Conservation (phyloP, 1,140 invertebrate species). For the Mizuhopecten yessoensis region DNA sequence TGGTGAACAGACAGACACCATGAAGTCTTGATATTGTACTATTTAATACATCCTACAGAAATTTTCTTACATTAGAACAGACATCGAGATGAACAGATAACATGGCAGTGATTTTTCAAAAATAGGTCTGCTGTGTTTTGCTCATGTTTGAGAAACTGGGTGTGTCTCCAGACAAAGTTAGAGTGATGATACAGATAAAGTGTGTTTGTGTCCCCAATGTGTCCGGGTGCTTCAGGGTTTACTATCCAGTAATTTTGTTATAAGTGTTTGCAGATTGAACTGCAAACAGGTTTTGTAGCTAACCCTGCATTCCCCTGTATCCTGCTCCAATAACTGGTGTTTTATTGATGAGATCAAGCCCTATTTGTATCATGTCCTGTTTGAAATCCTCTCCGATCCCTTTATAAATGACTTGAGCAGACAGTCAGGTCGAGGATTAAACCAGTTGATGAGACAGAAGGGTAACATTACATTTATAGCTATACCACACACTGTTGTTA, state of each 20-base stretch:
- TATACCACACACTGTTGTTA: neutral
- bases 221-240: neutral
- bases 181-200: neutral
- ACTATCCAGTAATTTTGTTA: neutral
- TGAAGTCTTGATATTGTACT: too few relatives aligned
- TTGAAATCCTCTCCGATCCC: neutral
- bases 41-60: too few relatives aligned
- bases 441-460: neutral
- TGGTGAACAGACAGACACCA: too few relatives aligned
- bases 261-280: neutral
- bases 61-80: too few relatives aligned
- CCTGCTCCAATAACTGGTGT: neutral
- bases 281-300: neutral
- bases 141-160: too few relatives aligned
- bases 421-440: neutral
- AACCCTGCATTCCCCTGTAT: neutral
- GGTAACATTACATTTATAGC: neutral
- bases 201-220: neutral
- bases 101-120: too few relatives aligned
- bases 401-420: neutral
- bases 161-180: too few relatives aligned
- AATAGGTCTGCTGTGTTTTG: too few relatives aligned
- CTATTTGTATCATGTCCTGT: neutral
- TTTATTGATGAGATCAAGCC: constrained; percentile 14
- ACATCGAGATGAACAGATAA: too few relatives aligned